phyloP scores from a whole-genome alignment of 53 echinoderm and acorn worm species.

The Luidia sarsii region DNA sequence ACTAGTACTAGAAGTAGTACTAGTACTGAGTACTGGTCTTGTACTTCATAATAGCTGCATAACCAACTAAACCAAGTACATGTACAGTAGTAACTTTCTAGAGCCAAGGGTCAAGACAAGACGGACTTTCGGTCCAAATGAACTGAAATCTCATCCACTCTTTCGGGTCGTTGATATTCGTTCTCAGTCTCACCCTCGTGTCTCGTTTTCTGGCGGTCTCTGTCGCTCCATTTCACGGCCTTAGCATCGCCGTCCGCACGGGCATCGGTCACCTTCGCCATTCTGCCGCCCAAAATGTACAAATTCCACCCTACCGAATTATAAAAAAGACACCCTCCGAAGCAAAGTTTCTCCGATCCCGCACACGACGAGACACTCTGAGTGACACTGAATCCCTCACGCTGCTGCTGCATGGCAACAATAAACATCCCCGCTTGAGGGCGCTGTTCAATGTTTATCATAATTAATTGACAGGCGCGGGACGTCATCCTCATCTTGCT shows the following conservation, averaged over 20 bases:
- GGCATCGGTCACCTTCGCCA: constrained; percentile 19
- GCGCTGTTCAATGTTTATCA: constrained; percentile 53
- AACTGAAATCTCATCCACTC: too few species aligned
- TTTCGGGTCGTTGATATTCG: too few species aligned
- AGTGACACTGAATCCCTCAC: not conserved
- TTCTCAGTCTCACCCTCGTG: constrained; percentile 51
- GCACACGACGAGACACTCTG: too few species aligned
- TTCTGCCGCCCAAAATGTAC: constrained; percentile 1
- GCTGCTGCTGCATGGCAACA: constrained; percentile 37
- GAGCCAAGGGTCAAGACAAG: too few species aligned
- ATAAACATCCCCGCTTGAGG: constrained; percentile 46
- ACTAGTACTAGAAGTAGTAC: too few species aligned
- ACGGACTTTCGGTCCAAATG: too few species aligned
- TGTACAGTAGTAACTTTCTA: too few species aligned
- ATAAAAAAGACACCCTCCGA: not conserved
- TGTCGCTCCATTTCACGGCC: constrained; percentile 64
- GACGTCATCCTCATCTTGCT: too few species aligned
- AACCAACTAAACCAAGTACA: too few species aligned
- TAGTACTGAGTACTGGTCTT: too few species aligned
- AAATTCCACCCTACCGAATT: not conserved
- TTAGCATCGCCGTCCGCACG: constrained; percentile 27
- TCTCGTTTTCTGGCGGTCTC: constrained; percentile 66
- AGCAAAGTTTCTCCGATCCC: not conserved
- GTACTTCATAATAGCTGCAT: too few species aligned
- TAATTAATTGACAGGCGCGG: constrained; percentile 54